These are phyloP conservation scores for Eulemur coronatus DNA, from an alignment of 2,797 vertebrate genomes.

Conservation along the genomic window DNA sequence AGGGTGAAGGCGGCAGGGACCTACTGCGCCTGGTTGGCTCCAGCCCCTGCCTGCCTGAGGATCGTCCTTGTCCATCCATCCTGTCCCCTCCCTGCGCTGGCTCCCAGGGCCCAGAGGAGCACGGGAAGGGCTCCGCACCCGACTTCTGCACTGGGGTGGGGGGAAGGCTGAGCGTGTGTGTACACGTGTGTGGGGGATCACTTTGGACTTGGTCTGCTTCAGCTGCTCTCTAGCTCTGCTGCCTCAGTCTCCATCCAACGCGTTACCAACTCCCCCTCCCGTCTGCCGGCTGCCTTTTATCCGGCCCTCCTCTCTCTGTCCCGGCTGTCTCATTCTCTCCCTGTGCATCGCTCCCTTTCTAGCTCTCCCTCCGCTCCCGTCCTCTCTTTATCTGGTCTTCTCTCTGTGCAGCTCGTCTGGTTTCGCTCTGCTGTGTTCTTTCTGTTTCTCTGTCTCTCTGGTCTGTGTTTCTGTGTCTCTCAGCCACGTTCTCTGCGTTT, in stretches of 20 bases:
- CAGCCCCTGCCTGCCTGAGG: not conserved
- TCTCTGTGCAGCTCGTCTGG: not conserved
- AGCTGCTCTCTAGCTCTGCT: not conserved
- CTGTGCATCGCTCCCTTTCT: not conserved
- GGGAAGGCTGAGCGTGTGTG: not conserved
- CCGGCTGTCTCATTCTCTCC: not conserved
- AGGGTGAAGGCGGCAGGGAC: not conserved
- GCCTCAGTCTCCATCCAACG: not conserved
- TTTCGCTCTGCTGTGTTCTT: not conserved
- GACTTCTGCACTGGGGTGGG: not conserved
- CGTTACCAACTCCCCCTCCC: not conserved
- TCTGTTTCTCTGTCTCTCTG: not conserved
- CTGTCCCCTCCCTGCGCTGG: not conserved
- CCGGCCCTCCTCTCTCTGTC: constrained; percentile 51
- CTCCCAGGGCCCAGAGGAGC: not conserved
- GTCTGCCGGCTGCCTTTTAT: not conserved
- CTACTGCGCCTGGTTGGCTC: not conserved
- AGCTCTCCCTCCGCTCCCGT: not conserved
- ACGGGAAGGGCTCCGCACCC: not conserved
- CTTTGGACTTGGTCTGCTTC: constrained; percentile 18
- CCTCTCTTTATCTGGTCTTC: not conserved
- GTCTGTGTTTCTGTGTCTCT: not conserved
- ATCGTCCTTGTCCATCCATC: not conserved
- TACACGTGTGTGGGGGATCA: not conserved
- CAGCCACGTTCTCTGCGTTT: not conserved